A percentile compares a stretch with the other conserved stretches of the same genome.
Evolutionary conservation across 2,797 vertebrate species (phyloP).

Genomic region (Menidia menidia): DNA sequence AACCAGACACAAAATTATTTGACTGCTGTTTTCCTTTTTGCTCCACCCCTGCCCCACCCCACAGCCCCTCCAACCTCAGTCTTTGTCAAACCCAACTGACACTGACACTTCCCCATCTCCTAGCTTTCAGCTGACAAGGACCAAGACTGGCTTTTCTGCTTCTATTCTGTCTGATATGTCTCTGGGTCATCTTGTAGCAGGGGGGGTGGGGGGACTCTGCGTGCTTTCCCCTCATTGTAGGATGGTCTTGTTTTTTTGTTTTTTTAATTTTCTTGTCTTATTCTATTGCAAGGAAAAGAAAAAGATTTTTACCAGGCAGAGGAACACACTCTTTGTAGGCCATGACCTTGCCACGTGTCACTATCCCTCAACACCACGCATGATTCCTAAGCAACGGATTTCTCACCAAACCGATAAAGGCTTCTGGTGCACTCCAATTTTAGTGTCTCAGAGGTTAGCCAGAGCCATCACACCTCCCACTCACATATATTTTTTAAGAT

Average conservation of each 20-base stretch:
- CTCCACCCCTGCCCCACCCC: conserved; percentile 49
- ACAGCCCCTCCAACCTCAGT: conserved; percentile 63
- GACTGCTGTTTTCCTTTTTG: conserved; percentile 60
- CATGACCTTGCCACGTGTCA: conserved; percentile 82
- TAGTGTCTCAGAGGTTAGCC: conserved; percentile 64
- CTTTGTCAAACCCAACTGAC: conserved; percentile 76
- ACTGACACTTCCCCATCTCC: conserved; percentile 75
- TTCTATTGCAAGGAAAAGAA: conserved; percentile 47
- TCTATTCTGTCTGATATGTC: conserved; percentile 79
- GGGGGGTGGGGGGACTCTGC: conserved; percentile 37
- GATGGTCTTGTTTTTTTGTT: conserved; percentile 63
- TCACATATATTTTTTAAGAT: conserved; percentile 78
- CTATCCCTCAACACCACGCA: conserved; percentile 74
- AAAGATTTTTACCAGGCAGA: conserved; percentile 61
- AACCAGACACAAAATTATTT: conserved; percentile 68
- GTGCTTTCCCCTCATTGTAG: conserved; percentile 42
- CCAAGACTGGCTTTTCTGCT: conserved; percentile 77
- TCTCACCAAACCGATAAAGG: conserved; percentile 71
- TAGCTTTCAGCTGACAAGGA: conserved; percentile 77
- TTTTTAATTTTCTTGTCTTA: conserved; percentile 2
- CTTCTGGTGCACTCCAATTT: conserved; percentile 60
- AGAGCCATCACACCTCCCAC: conserved; percentile 65
- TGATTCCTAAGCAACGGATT: conserved; percentile 70
- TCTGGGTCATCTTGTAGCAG: conserved; percentile 76
- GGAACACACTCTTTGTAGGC: conserved; percentile 71